phyloP scores from a whole-genome alignment of 2,113 vertebrate genomes.

The Hippocampus comes region DNA sequence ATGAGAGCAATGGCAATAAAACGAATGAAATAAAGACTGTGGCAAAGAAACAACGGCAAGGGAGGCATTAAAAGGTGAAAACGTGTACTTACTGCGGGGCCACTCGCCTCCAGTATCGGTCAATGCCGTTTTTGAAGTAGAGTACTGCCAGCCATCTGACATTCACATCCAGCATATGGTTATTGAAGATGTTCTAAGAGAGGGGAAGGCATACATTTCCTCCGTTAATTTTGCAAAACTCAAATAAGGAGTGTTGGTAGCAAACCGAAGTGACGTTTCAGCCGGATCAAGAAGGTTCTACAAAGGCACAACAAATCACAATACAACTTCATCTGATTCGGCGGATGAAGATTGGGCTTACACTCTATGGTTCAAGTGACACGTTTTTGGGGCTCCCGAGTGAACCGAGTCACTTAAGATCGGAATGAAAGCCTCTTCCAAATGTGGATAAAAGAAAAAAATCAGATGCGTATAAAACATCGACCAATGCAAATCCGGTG shows the following conservation, averaged over 20 bases:
- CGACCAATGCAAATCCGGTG: too few relatives aligned
- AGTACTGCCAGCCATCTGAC: slow-evolving; percentile 95
- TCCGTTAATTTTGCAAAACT: neutral
- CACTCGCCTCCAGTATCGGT: slow-evolving; percentile 95
- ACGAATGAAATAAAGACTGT: slow-evolving; percentile 21
- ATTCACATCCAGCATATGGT: slow-evolving; percentile 91
- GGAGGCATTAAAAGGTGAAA: neutral
- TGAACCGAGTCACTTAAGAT: neutral
- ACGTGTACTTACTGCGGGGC: slow-evolving; percentile 85
- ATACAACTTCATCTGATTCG: neutral
- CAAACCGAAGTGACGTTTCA: neutral
- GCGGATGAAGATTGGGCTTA: neutral
- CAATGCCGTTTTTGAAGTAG: slow-evolving; percentile 98
- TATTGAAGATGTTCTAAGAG: slow-evolving; percentile 91
- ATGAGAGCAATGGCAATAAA: slow-evolving; percentile 22
- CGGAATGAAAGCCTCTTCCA: neutral
- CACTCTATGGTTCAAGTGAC: neutral
- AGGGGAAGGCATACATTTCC: neutral
- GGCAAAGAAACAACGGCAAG: slow-evolving; percentile 11
- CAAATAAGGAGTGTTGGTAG: neutral
- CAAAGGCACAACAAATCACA: neutral
- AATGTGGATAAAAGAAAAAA: neutral
- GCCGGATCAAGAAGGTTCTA: neutral
- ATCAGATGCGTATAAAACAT: too few relatives aligned
- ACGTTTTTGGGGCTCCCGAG: too few relatives aligned